Conservation (phyloP, 2,797 vertebrate genomes). For the Mus minutoides region DNA sequence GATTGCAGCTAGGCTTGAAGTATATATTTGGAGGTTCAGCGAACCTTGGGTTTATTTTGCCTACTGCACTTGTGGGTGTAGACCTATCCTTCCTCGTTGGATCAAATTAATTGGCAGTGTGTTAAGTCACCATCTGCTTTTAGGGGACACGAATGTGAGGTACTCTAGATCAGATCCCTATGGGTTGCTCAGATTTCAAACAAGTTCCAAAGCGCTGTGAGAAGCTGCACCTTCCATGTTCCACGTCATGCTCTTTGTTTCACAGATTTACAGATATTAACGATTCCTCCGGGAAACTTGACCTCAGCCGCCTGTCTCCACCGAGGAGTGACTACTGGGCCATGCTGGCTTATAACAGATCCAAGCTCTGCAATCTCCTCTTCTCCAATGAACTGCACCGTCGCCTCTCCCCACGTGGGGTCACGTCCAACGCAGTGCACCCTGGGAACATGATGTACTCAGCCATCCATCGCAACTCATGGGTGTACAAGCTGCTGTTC, state of each 20-base stretch:
- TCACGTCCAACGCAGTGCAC: conserved; percentile 94
- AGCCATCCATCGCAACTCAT: conserved; percentile 94
- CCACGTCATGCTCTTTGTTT: conserved; percentile 51
- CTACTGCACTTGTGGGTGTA: rapidly evolving
- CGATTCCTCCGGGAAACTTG: conserved; percentile 92
- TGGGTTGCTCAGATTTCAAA: not conserved
- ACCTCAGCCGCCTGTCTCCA: conserved; percentile 93
- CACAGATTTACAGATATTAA: conserved; percentile 95
- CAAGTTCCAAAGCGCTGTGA: not conserved
- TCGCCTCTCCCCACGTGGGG: conserved; percentile 92
- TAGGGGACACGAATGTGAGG: not conserved
- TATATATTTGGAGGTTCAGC: not conserved
- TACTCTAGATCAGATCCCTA: not conserved
- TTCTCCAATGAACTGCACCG: conserved; percentile 96
- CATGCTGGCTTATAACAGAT: conserved; percentile 98
- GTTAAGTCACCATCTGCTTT: not conserved
- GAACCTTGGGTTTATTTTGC: not conserved
- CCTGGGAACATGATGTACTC: conserved; percentile 99
- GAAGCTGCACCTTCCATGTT: not conserved
- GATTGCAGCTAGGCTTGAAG: not conserved
- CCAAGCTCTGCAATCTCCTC: conserved; percentile 97
- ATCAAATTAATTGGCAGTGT: conserved; percentile 2
- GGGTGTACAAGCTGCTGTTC: conserved; percentile 96
- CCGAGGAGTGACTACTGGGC: conserved; percentile 95
- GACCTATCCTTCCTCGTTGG: conserved; percentile 11